phyloP scores from a whole-genome alignment of 35 echinoderm and acorn worm species.

The Lytechinus pictus region DNA sequence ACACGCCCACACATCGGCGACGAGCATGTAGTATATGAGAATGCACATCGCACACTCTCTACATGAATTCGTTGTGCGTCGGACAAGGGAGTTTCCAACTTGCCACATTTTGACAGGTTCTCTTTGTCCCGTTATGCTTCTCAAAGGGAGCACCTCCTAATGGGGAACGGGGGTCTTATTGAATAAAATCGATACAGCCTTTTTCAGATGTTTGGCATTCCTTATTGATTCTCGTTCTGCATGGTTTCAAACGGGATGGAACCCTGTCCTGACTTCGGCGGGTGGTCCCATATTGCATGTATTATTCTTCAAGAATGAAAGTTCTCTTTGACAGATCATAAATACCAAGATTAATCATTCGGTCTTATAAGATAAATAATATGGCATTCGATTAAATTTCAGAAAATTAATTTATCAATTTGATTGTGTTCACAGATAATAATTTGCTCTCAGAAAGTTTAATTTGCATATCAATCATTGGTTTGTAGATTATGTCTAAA shows the following conservation, averaged over 20 bases:
- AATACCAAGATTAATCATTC: not conserved
- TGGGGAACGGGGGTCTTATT: not conserved
- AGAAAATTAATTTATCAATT: too few species aligned
- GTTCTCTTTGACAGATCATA: not conserved
- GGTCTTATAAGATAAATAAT: not conserved
- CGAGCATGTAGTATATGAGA: too few species aligned
- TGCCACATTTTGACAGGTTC: not conserved
- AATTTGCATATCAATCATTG: too few species aligned
- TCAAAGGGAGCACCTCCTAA: not conserved
- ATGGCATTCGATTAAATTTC: too few species aligned
- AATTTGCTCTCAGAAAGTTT: too few species aligned
- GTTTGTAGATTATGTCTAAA: too few species aligned
- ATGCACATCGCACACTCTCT: not conserved
- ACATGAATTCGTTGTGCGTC: not conserved
- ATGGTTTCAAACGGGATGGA: not conserved
- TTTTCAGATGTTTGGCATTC: constrained; percentile 37
- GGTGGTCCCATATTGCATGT: not conserved
- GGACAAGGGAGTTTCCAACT: not conserved
- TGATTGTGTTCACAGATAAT: too few species aligned
- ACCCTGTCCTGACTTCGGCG: not conserved
- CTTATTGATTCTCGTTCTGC: constrained; percentile 35
- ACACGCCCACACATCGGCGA: too few species aligned
- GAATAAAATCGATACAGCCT: not conserved
- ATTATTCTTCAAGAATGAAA: not conserved
- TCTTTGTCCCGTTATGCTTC: not conserved